phyloP scores from a whole-genome alignment of 1,140 invertebrate genomes.

The Drosophila pruinosa region DNA sequence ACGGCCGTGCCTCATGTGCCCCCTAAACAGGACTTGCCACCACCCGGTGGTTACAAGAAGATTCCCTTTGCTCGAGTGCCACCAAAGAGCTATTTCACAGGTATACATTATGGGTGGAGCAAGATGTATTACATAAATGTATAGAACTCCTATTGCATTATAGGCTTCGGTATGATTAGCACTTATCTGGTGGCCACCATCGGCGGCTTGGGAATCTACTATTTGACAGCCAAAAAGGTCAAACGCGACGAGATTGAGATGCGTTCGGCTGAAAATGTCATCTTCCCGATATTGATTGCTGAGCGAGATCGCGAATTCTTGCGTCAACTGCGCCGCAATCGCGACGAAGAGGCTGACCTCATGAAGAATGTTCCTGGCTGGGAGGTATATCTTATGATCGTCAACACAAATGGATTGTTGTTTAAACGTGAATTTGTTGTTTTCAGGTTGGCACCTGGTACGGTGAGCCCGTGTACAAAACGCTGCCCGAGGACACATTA shows the following conservation, averaged over 20 bases:
- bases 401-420: too few species aligned
- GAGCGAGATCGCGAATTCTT: slow-evolving; percentile 92
- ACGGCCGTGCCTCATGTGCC: slow-evolving; percentile 65
- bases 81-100: slow-evolving; percentile 87
- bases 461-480: slow-evolving; percentile 91
- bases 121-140: background rate
- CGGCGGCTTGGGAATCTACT: slow-evolving; percentile 85
- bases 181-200: slow-evolving; percentile 86
- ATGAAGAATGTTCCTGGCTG: slow-evolving; percentile 95
- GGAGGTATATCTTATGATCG: too few species aligned
- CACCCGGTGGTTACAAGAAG: slow-evolving; percentile 90
- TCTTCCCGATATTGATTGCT: slow-evolving; percentile 90
- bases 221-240: slow-evolving; percentile 84
- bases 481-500: slow-evolving; percentile 84
- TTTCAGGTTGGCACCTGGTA: slow-evolving; percentile 91
- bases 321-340: slow-evolving; percentile 90
- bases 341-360: slow-evolving; percentile 92
- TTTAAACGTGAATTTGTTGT: background rate
- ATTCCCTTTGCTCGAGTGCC: slow-evolving; percentile 89
- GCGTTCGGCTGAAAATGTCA: slow-evolving; percentile 88
- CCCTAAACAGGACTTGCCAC: slow-evolving; percentile 92
- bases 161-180: slow-evolving; percentile 85
- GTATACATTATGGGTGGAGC: slow-evolving; percentile 82
- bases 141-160: background rate
- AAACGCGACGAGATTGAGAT: slow-evolving; percentile 87